Percentiles rank a stretch among this genome's conserved stretches.
These are phyloP conservation scores for Malurus splendens DNA, from an alignment of 2,797 vertebrate genomes.

Conservation along the genomic window DNA sequence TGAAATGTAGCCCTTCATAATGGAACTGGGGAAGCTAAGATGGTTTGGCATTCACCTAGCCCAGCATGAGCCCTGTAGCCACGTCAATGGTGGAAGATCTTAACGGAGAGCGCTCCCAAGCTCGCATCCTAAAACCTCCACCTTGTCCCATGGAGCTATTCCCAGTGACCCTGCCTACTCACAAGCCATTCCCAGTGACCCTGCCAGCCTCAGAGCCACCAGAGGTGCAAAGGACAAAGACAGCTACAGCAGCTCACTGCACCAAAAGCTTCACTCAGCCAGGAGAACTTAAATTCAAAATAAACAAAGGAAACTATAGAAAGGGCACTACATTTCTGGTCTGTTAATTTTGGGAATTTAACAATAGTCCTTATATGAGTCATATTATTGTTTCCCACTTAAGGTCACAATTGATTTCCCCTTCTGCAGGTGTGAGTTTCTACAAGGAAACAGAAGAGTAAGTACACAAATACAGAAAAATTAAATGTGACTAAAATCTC, in stretches of 20 bases:
- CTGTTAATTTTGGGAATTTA: not conserved
- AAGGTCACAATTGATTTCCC: not conserved
- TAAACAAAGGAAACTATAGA: not conserved
- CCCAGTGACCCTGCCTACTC: not conserved
- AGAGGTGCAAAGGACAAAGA: not conserved
- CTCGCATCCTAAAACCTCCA: not conserved
- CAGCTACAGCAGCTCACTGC: not conserved
- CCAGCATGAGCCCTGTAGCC: not conserved
- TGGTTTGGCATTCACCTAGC: not conserved
- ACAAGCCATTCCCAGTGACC: rapidly evolving
- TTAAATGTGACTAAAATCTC: not conserved
- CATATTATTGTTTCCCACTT: not conserved
- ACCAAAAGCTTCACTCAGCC: not conserved
- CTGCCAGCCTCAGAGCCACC: not conserved
- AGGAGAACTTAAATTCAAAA: not conserved
- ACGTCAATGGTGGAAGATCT: rapidly evolving
- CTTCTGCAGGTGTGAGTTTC: not conserved
- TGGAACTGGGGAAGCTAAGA: not conserved
- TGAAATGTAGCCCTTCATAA: not conserved
- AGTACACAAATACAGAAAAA: not conserved
- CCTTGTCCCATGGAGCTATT: rapidly evolving
- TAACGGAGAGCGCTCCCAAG: rapidly evolving
- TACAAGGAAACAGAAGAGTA: not conserved
- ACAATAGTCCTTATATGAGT: not conserved
- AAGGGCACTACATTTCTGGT: not conserved